Percentiles rank a stretch among this genome's conserved stretches.
These are phyloP conservation scores for Hermetia illucens DNA, from an alignment of 1,140 invertebrate genomes.

Conservation along the genomic window DNA sequence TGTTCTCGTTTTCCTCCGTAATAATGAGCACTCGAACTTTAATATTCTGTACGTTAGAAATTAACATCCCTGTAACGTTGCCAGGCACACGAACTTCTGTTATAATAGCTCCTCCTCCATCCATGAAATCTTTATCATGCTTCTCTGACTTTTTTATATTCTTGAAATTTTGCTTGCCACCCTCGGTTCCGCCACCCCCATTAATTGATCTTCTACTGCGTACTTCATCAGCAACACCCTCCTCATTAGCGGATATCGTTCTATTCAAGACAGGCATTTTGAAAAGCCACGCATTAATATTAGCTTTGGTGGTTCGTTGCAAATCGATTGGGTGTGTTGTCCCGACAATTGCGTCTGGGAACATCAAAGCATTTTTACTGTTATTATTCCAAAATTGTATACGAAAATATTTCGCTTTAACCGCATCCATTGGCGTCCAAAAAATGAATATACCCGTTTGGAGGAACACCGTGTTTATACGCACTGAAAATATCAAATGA, in stretches of 20 bases:
- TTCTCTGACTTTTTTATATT: background rate
- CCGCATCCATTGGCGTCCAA: background rate
- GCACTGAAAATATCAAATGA: background rate
- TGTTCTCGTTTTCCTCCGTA: constrained; percentile 21
- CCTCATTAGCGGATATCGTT: no score
- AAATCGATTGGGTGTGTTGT: background rate
- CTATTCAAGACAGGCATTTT: background rate
- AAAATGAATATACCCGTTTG: constrained; percentile 2
- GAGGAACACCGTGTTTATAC: background rate
- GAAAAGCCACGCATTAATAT: background rate
- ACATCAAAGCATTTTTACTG: background rate
- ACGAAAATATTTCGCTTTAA: background rate
- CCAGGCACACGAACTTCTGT: constrained; percentile 12
- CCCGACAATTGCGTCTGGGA: background rate
- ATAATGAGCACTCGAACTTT: constrained; percentile 26
- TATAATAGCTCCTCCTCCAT: constrained; percentile 15
- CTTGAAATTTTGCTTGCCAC: background rate
- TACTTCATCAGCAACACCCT: no score
- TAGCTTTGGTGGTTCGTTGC: background rate
- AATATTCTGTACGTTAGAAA: constrained; percentile 20
- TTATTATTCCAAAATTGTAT: constrained; percentile 6
- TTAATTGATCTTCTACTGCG: background rate
- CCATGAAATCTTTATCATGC: background rate
- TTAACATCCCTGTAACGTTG: constrained; percentile 23
- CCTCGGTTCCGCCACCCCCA: background rate